phyloP scores from a whole-genome alignment of 2,113 vertebrate genomes.

The Columba janthina region DNA sequence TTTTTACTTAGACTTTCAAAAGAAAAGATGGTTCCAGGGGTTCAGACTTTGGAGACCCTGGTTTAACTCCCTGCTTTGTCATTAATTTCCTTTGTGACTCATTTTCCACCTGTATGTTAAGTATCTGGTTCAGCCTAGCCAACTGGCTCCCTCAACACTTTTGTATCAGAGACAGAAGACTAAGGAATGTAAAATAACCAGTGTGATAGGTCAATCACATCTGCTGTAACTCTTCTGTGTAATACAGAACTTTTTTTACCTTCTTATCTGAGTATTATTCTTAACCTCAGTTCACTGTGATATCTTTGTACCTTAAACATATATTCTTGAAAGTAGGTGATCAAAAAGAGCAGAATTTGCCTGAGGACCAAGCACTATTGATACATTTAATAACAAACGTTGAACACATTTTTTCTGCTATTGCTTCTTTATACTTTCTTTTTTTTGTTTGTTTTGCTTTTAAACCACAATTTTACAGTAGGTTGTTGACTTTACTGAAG shows the following conservation, averaged over 20 bases:
- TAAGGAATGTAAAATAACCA: not conserved
- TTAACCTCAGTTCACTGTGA: not conserved
- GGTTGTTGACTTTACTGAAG: not conserved
- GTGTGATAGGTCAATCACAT: not conserved
- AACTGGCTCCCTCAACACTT: not conserved
- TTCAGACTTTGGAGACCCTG: not conserved
- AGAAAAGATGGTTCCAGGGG: not conserved
- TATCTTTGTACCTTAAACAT: not conserved
- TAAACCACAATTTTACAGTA: not conserved
- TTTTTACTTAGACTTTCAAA: not conserved
- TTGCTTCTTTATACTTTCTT: not conserved
- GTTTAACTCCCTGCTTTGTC: not conserved
- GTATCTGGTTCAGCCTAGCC: not conserved
- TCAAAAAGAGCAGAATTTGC: not conserved
- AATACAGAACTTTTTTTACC: not conserved
- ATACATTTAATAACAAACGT: not conserved
- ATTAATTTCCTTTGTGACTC: not conserved
- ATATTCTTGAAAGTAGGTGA: not conserved
- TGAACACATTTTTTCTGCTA: not conserved
- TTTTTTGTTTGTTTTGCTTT: not conserved
- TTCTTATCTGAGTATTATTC: not conserved
- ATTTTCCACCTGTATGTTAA: not conserved
- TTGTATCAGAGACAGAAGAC: not conserved
- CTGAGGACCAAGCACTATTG: not conserved
- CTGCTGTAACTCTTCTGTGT: not conserved